These are phyloP conservation scores for Euwallacea fornicatus DNA, from an alignment of 1,140 invertebrate species.

Conservation along the genomic window DNA sequence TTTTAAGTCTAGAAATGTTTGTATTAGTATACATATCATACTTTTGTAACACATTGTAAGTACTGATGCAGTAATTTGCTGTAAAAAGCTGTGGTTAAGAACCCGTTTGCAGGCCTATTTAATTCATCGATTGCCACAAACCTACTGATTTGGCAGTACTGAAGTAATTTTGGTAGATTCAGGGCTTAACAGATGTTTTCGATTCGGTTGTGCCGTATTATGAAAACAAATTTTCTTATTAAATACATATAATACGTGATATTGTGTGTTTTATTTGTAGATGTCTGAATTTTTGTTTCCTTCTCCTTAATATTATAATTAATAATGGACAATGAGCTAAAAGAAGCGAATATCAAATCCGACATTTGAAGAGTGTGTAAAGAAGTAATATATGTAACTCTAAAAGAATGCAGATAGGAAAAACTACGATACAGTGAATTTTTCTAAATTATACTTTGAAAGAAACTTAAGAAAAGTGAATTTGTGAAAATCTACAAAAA, in stretches of 20 bases:
- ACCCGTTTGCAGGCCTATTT: neutral
- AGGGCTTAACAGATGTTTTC: neutral
- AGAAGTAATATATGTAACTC: too few species aligned
- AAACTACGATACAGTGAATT: too few species aligned
- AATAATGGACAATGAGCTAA: too few species aligned
- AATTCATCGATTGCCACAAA: neutral
- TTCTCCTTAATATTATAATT: too few species aligned
- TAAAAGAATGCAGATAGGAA: too few species aligned
- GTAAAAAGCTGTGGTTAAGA: constrained; percentile 3
- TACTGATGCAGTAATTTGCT: neutral
- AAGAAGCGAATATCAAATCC: too few species aligned
- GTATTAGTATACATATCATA: constrained; percentile 23
- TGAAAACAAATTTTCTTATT: constrained; percentile 27
- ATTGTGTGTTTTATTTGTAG: neutral
- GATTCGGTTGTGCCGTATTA: constrained; percentile 10
- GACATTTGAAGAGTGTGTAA: too few species aligned
- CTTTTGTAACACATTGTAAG: constrained; percentile 22
- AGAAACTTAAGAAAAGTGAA: too few species aligned
- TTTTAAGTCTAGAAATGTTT: neutral
- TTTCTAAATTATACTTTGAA: too few species aligned
- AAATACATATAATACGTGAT: constrained; percentile 22
- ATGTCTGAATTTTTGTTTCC: too few species aligned
- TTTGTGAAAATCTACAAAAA: too few species aligned
- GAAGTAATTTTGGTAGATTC: neutral
- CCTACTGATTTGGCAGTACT: constrained; percentile 1